Base-by-base conservation (phyloP, 2,797 vertebrate genomes). In the Clarias pachynema region DNA sequence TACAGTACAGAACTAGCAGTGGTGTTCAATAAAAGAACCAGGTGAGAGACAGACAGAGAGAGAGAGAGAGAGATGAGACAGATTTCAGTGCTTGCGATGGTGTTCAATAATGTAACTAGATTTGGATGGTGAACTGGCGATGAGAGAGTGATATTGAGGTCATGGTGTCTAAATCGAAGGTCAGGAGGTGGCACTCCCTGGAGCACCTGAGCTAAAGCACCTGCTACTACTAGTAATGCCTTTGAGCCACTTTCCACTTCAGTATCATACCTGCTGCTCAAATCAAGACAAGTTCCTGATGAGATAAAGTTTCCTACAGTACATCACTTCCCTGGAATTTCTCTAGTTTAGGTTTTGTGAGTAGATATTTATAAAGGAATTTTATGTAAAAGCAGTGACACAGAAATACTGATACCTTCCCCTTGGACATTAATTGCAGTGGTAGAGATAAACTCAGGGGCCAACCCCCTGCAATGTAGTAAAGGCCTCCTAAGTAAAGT, bases 31-130 rank as follows among this genome's bases (percentile, higher is more conserved):
- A 37, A 34, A 8, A 16, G 16, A 9, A 69, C 6, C 29, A 69
- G 6, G 34, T 8, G 66, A 22, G 2, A 69, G 69, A 70, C 37
- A 65, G 60, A 49, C 78, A 63, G 60, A 79, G 2, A 62, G 31
- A 26, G 34, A 57, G 31, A 26, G 59, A 57, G 20, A 56, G 68
- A 49, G 65, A 53, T 24, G 31, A 44, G 72, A 74, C 24, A 66
- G 65, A 82, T 26, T 57, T 49, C 53, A 6, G 7, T 37, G 80
- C 49, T 20, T n/a, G 70, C 7, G 12, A 34, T 63, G 26, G 72
- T 82, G 80, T 82, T 82, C 80, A 70, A 70, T 82, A 82, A 77
- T 60, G 63, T 79, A 70, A 84, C 63, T 84, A 66, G 65, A 79
- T 70, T 65, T 66, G 65, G 75, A 69, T 69, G 80, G 80, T 82